Conservation (phyloP, 2,797 vertebrate species). For the Tiaroga cobitis region DNA sequence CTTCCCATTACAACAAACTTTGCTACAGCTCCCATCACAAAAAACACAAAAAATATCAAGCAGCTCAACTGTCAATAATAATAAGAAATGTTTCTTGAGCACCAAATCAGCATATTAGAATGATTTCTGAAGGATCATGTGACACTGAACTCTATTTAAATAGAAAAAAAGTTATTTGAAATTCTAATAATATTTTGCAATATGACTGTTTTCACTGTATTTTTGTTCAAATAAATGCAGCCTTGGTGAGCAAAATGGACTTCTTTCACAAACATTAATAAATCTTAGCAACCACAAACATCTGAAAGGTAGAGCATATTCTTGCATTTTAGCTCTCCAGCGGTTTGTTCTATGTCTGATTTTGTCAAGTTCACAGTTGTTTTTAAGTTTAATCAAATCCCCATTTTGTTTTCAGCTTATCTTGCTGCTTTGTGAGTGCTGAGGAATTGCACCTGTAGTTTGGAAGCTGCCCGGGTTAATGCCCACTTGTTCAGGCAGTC, state of each 20-base stretch:
- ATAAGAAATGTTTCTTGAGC: background rate
- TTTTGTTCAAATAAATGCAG: background rate
- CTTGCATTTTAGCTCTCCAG: background rate
- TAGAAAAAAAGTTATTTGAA: background rate
- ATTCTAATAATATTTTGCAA: background rate
- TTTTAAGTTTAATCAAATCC: background rate
- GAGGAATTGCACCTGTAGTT: slow-evolving; percentile 8
- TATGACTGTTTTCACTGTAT: background rate
- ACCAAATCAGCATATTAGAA: background rate
- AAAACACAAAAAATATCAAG: background rate
- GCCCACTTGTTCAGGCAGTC: slow-evolving; percentile 12
- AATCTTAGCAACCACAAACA: background rate
- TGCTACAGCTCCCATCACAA: background rate
- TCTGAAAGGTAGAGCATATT: background rate
- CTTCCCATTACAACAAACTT: too few relatives aligned
- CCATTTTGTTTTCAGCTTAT: slow-evolving; percentile 7
- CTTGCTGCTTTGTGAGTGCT: background rate
- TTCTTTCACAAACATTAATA: background rate
- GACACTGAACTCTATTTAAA: background rate
- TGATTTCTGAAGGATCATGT: background rate
- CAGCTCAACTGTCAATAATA: background rate
- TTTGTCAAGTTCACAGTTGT: background rate
- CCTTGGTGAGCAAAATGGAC: background rate
- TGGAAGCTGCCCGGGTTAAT: background rate
- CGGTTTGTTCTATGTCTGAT: background rate